These are phyloP conservation scores for Enteromius fasciolatus DNA, from an alignment of 2,797 vertebrate species.

Conservation along the genomic window DNA sequence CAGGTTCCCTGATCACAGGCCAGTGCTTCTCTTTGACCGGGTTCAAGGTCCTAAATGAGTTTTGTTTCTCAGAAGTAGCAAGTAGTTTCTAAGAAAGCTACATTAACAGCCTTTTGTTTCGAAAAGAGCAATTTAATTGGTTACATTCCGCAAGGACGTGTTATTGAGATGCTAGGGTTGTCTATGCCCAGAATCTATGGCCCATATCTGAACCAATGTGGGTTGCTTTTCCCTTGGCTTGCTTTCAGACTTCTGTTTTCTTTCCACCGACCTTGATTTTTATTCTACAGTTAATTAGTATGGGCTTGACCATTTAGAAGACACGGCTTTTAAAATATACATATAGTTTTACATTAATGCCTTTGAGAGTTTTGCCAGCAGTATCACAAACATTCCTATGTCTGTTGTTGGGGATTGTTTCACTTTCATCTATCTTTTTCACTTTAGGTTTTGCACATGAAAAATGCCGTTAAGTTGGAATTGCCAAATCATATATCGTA, in stretches of 20 bases:
- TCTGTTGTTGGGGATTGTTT: background rate
- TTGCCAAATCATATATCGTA: slow-evolving; percentile 78
- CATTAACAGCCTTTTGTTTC: slow-evolving; percentile 14
- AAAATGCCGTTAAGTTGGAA: slow-evolving; percentile 79
- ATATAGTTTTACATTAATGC: background rate
- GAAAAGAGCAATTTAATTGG: background rate
- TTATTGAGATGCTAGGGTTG: background rate
- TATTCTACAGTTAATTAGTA: background rate
- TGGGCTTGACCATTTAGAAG: background rate
- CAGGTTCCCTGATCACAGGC: slow-evolving; percentile 30
- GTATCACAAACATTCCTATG: background rate
- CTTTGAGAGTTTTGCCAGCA: background rate
- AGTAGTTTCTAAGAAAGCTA: background rate
- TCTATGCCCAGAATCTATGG: slow-evolving; percentile 15
- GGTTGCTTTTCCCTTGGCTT: slow-evolving; percentile 26
- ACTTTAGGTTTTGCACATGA: slow-evolving; percentile 74
- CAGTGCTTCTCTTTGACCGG: slow-evolving; percentile 18
- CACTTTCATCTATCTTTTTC: slow-evolving; percentile 12
- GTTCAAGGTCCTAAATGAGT: slow-evolving; percentile 37
- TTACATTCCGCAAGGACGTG: background rate
- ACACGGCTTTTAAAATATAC: background rate
- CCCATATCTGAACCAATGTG: slow-evolving; percentile 34
- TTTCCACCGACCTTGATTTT: background rate
- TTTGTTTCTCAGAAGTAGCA: slow-evolving; percentile 4
- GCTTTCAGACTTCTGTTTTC: slow-evolving; percentile 1